Percentiles rank a stretch among this genome's conserved stretches.
Conservation (phyloP, 1,140 invertebrate genomes). For the Uloborus diversus region DNA sequence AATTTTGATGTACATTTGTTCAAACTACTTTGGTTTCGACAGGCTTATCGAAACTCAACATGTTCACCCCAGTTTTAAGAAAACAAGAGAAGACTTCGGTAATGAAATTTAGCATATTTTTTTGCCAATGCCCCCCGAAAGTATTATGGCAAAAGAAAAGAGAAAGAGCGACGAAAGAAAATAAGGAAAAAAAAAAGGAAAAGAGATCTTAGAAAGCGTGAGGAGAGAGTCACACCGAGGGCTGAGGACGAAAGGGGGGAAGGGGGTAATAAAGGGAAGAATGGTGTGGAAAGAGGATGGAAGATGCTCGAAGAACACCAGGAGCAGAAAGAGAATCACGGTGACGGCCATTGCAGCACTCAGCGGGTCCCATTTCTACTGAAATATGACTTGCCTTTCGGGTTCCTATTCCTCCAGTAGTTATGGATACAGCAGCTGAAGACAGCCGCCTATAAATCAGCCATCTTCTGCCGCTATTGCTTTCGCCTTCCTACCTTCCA, state of each 20-base stretch:
- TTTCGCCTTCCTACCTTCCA: slow-evolving; percentile 18
- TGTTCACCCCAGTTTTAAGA: neutral
- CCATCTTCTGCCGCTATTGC: slow-evolving; percentile 24
- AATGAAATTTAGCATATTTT: neutral
- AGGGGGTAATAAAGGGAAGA: slow-evolving; percentile 49
- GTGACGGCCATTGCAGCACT: slow-evolving; percentile 42
- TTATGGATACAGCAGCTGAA: slow-evolving; percentile 49
- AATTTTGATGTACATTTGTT: no score
- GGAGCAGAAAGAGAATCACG: slow-evolving; percentile 42
- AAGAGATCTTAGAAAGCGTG: neutral
- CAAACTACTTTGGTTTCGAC: no score
- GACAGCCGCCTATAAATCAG: slow-evolving; percentile 54
- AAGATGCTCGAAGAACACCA: slow-evolving; percentile 25
- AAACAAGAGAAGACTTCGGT: no score
- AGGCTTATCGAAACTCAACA: neutral
- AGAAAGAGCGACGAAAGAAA: neutral
- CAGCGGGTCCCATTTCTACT: slow-evolving; percentile 50
- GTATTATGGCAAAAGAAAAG: no score
- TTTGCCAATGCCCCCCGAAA: slow-evolving; percentile 12
- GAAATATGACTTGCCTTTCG: slow-evolving; percentile 46
- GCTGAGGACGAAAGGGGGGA: neutral
- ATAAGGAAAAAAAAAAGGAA: slow-evolving; percentile 4
- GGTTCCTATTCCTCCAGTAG: slow-evolving; percentile 41
- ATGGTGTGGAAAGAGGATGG: slow-evolving; percentile 31
- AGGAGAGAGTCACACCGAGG: neutral